Evolutionary conservation across 2,113 vertebrate species (phyloP).

Genomic region (Vanacampus margaritifer): DNA sequence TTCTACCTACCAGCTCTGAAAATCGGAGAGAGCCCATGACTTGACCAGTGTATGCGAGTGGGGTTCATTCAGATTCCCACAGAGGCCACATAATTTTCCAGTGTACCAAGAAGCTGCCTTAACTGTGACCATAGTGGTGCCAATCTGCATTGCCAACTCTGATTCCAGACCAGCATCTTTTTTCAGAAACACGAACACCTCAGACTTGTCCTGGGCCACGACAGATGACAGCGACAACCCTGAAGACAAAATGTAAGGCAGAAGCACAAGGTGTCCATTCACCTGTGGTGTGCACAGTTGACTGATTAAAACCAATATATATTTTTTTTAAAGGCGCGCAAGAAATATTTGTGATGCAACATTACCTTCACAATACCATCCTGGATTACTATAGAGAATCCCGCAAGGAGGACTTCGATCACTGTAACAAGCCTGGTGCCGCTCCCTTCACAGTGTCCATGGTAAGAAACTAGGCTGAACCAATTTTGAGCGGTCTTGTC

Average conservation of each 20-base stretch:
- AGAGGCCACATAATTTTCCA: slow-evolving; percentile 43
- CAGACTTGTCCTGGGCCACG: slow-evolving; percentile 19
- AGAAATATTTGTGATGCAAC: neutral
- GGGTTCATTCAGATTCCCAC: slow-evolving; percentile 42
- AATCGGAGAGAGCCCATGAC: slow-evolving; percentile 25
- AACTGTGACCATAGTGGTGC: slow-evolving; percentile 22
- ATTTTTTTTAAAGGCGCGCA: no score
- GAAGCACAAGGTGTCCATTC: slow-evolving; percentile 11
- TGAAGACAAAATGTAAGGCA: slow-evolving; percentile 15
- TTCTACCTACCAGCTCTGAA: slow-evolving; percentile 20
- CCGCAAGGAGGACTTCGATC: slow-evolving; percentile 39
- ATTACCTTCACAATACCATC: slow-evolving; percentile 17
- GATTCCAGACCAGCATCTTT: slow-evolving; percentile 15
- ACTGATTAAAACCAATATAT: neutral
- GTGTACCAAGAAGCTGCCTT: slow-evolving; percentile 11
- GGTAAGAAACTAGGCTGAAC: slow-evolving; percentile 44
- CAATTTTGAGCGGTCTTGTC: slow-evolving; percentile 12
- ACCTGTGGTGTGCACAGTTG: slow-evolving; percentile 5
- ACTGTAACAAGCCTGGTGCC: neutral
- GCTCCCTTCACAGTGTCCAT: slow-evolving; percentile 25
- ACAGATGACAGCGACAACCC: slow-evolving; percentile 21
- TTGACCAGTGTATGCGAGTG: neutral
- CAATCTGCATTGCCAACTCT: slow-evolving; percentile 21
- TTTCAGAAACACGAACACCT: slow-evolving; percentile 20
- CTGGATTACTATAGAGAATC: slow-evolving; percentile 21